Evolutionary conservation across 2,888 invertebrate genomes (phyloP).

Genomic region (Dasypolia templi): DNA sequence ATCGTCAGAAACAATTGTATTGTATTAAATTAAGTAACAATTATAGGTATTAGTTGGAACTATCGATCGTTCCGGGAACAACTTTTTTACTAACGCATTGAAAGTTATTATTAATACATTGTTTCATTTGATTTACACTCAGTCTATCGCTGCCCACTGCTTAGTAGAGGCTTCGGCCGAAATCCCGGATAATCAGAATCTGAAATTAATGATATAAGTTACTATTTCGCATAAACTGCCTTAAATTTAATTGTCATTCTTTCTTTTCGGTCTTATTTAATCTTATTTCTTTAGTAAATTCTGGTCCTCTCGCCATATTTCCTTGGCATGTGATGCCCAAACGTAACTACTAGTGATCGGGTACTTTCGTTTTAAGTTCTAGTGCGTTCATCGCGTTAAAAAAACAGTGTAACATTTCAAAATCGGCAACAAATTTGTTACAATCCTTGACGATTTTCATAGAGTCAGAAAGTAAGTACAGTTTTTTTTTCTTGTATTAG

Average conservation of each 20-base stretch:
- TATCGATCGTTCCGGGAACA: too few species aligned
- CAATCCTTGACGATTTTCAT: not conserved
- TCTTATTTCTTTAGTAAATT: too few species aligned
- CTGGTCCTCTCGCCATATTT: not conserved
- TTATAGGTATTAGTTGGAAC: not conserved
- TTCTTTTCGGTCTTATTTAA: not conserved
- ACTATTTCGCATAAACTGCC: not conserved
- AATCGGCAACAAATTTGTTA: not conserved
- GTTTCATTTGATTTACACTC: not conserved
- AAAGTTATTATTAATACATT: not conserved
- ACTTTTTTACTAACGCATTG: not conserved
- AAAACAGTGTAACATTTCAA: not conserved
- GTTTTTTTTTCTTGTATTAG: not conserved
- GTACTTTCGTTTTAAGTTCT: not conserved
- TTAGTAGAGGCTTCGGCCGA: too few species aligned
- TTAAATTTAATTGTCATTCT: not conserved
- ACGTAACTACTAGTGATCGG: not conserved
- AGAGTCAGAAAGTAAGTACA: constrained; percentile 10
- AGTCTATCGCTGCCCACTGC: not conserved
- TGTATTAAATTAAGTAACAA: not conserved
- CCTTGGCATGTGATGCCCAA: not conserved
- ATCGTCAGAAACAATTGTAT: not conserved
- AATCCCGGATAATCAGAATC: not conserved
- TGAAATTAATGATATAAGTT: not conserved
- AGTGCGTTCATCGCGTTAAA: not conserved